A percentile compares a stretch with the other conserved stretches of the same genome.
Evolutionary conservation across 1,140 invertebrate species (phyloP).

Genomic region (Drosophila yakuba): DNA sequence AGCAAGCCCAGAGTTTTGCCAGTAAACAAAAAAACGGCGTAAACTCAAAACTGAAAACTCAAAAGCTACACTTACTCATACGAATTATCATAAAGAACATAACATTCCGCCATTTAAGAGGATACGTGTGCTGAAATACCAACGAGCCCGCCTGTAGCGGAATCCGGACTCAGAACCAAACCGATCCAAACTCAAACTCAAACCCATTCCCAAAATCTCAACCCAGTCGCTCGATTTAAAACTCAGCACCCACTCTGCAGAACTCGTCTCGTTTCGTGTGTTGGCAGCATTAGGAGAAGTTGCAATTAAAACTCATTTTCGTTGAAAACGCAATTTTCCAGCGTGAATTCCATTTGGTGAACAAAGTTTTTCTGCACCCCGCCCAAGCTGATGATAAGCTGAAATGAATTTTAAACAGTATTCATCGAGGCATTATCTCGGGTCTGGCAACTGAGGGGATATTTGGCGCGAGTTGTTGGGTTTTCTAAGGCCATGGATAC

Average conservation of each 20-base stretch:
- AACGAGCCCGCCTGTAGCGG: slow-evolving; percentile 29
- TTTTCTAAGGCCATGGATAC: neutral
- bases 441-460: slow-evolving; percentile 7
- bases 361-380: slow-evolving; percentile 26
- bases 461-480: neutral
- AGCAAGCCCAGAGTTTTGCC: slow-evolving; percentile 20
- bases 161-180: slow-evolving; percentile 9
- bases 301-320: slow-evolving; percentile 83
- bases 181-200: slow-evolving; percentile 2
- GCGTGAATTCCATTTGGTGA: slow-evolving; percentile 74
- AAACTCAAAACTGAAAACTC: slow-evolving; percentile 1
- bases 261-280: slow-evolving; percentile 37
- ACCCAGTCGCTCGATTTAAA: slow-evolving; percentile 8
- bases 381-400: slow-evolving; percentile 66
- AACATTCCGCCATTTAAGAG: slow-evolving; percentile 66
- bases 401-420: slow-evolving; percentile 81
- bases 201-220: neutral
- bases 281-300: slow-evolving; percentile 73
- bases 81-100: slow-evolving; percentile 79
- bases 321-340: slow-evolving; percentile 77
- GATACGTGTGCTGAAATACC: slow-evolving; percentile 56
- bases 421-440: slow-evolving; percentile 67
- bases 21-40: neutral
- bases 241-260: slow-evolving; percentile 16
- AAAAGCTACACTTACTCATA: slow-evolving; percentile 41